phyloP scores from a whole-genome alignment of 2,888 invertebrate species.

The Limenitis camilla region DNA sequence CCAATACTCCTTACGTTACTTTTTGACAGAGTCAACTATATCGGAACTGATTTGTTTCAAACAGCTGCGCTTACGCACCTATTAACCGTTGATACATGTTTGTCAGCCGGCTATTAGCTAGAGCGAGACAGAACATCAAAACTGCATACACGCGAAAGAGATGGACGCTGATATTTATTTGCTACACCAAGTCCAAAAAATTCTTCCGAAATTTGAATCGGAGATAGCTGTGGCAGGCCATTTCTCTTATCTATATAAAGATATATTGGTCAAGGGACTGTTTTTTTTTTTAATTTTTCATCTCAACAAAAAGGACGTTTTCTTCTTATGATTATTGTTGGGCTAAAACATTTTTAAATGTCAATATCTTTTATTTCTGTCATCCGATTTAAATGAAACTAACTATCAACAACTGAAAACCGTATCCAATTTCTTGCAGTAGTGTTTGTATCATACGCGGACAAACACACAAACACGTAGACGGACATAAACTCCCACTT shows the following conservation, averaged over 20 bases:
- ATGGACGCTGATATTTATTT: constrained; percentile 70
- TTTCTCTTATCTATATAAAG: constrained; percentile 64
- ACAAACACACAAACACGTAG: too few relatives aligned
- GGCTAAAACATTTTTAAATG: too few relatives aligned
- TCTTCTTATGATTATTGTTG: too few relatives aligned
- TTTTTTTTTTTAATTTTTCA: too few relatives aligned
- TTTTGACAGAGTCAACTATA: constrained; percentile 74
- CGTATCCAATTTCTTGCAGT: too few relatives aligned
- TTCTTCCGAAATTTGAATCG: constrained; percentile 60
- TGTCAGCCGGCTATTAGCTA: constrained; percentile 74
- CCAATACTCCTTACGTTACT: constrained; percentile 48
- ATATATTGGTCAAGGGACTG: too few relatives aligned
- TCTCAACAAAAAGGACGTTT: too few relatives aligned
- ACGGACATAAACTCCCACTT: too few relatives aligned
- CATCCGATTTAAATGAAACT: too few relatives aligned
- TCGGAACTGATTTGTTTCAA: constrained; percentile 74
- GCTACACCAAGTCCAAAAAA: constrained; percentile 65
- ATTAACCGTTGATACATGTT: constrained; percentile 76
- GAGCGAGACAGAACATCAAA: constrained; percentile 67
- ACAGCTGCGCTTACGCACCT: constrained; percentile 73
- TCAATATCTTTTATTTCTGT: too few relatives aligned
- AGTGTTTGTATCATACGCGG: too few relatives aligned
- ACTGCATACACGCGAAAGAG: constrained; percentile 65
- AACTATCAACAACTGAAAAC: too few relatives aligned
- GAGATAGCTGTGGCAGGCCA: constrained; percentile 53